Conservation (phyloP, 2,797 vertebrate genomes). For the Pipistrellus pipistrellus region DNA sequence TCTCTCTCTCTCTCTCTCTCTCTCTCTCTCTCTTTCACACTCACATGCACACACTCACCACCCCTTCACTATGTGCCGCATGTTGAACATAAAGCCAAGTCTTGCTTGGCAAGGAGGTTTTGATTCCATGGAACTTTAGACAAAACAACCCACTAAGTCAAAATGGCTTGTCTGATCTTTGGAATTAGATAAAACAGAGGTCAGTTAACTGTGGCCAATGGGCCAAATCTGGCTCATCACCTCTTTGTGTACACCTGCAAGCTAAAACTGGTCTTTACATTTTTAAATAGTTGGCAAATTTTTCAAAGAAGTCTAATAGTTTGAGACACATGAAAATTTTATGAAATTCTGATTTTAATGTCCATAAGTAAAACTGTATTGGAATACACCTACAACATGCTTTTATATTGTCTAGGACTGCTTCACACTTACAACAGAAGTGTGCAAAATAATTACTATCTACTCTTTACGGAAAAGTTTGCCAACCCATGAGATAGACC, state of each 20-base stretch:
- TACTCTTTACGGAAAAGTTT: not conserved
- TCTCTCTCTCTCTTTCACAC: not conserved
- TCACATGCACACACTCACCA: not conserved
- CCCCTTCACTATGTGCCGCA: not conserved
- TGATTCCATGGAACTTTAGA: slow-evolving; percentile 52
- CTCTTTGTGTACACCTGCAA: slow-evolving; percentile 37
- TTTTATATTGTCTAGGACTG: not conserved
- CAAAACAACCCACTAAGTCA: slow-evolving; percentile 57
- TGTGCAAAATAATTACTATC: slow-evolving; percentile 20
- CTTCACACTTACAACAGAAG: not conserved
- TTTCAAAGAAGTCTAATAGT: not conserved
- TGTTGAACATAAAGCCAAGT: slow-evolving; percentile 51
- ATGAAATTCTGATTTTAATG: not conserved
- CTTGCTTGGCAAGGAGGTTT: slow-evolving; percentile 45
- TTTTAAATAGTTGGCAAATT: slow-evolving; percentile 13
- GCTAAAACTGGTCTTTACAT: not conserved
- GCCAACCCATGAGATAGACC: not conserved
- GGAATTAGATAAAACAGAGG: slow-evolving; percentile 35
- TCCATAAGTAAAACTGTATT: not conserved
- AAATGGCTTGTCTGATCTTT: slow-evolving; percentile 63
- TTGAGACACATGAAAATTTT: slow-evolving; percentile 12
- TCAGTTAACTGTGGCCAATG: not conserved
- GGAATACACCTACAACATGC: not conserved
- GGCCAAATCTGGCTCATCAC: not conserved
- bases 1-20: not conserved